These are phyloP conservation scores for Erpetoichthys calabaricus DNA, from an alignment of 2,797 vertebrate genomes.

Conservation along the genomic window DNA sequence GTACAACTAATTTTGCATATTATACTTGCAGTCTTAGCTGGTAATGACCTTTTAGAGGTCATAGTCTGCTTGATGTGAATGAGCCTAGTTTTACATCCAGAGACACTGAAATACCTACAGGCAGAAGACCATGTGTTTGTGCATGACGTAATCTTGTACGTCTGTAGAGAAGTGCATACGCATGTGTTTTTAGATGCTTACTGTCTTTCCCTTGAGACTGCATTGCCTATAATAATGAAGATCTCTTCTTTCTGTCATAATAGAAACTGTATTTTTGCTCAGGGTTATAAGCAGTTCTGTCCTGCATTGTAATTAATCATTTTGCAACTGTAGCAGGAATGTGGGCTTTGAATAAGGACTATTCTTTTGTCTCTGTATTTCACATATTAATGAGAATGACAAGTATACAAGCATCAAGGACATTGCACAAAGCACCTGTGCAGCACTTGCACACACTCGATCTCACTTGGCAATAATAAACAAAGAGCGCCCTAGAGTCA, in stretches of 20 bases:
- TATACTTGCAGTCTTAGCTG: no score
- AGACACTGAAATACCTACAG: no score
- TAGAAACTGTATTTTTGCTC: background rate
- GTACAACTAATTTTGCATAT: no score
- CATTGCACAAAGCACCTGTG: slow-evolving; percentile 6
- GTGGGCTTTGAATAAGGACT: slow-evolving; percentile 16
- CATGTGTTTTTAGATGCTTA: background rate
- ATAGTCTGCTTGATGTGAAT: no score
- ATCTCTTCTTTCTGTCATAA: background rate
- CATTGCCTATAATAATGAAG: background rate
- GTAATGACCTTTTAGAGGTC: no score
- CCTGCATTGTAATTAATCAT: slow-evolving; percentile 30
- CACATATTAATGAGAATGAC: slow-evolving; percentile 57
- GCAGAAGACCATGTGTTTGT: no score
- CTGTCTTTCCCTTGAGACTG: background rate
- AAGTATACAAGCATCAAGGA: slow-evolving; percentile 45
- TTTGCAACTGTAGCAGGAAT: slow-evolving; percentile 19
- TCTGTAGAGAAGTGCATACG: background rate
- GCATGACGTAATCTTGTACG: no score
- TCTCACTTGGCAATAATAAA: no score
- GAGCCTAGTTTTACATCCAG: no score
- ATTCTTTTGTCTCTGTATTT: slow-evolving; percentile 28
- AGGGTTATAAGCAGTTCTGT: slow-evolving; percentile 7
- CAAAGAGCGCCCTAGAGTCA: no score
- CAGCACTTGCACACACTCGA: no score